Percentiles rank a stretch among this genome's conserved stretches.
Evolutionary conservation across 2,797 vertebrate species (phyloP).

Genomic region (Gallinago nigripennis): DNA sequence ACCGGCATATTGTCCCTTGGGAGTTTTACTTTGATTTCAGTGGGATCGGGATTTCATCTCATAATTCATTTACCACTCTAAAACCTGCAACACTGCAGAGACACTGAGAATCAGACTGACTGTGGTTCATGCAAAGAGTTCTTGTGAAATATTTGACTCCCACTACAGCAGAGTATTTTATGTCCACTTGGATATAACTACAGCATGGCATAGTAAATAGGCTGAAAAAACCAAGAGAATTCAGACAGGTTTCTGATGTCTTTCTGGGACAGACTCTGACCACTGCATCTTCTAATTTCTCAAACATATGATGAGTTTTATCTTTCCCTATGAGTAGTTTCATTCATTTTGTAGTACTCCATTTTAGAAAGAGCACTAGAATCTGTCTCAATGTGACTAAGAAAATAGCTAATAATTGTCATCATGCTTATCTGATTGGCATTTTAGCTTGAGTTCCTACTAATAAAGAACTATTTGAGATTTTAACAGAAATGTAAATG

Average conservation of each 20-base stretch:
- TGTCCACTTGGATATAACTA: background rate
- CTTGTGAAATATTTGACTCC: background rate
- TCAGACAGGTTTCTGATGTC: background rate
- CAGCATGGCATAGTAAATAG: background rate
- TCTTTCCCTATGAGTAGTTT: background rate
- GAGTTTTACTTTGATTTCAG: background rate
- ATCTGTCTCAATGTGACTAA: constrained; percentile 14
- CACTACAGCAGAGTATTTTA: background rate
- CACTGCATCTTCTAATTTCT: background rate
- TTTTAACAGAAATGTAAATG: constrained; percentile 71
- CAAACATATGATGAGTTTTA: background rate
- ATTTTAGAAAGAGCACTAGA: background rate
- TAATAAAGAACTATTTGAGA: constrained; percentile 71
- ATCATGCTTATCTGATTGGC: constrained; percentile 66
- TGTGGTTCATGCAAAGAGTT: background rate
- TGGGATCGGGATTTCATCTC: background rate
- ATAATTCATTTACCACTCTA: background rate
- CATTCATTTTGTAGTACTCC: background rate
- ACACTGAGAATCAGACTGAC: background rate
- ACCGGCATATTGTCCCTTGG: background rate
- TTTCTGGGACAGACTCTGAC: background rate
- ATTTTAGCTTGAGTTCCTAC: constrained; percentile 61
- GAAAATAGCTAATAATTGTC: constrained; percentile 55
- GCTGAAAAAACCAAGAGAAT: background rate
- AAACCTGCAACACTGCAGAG: background rate